A percentile compares a stretch with the other conserved stretches of the same genome.
Conservation (phyloP, 1,140 invertebrate genomes). For the Ceratitis capitata region DNA sequence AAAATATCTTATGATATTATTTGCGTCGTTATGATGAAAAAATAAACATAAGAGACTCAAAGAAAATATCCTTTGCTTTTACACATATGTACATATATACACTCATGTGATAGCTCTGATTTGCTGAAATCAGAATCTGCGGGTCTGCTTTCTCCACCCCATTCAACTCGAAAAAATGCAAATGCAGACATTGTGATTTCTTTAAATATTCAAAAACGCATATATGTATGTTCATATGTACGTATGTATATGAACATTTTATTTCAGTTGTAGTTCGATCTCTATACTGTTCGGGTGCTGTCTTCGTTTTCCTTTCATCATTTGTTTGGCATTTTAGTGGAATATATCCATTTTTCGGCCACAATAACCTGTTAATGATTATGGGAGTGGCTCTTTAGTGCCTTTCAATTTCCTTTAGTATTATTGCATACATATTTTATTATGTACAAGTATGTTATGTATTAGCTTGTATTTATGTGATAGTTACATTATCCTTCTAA, state of each 20-base stretch:
- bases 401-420: not conserved
- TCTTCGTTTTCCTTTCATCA: not conserved
- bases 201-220: not conserved
- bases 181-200: not conserved
- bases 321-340: not conserved
- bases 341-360: not conserved
- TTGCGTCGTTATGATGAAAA: not conserved
- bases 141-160: not conserved
- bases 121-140: not conserved
- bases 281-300: too few species aligned
- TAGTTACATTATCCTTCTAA: too few species aligned
- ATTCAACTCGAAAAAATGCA: not conserved
- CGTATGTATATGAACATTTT: not conserved
- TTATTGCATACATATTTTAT: not conserved
- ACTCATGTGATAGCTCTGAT: not conserved
- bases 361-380: not conserved
- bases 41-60: not conserved
- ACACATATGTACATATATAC: not conserved
- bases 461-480: too few species aligned
- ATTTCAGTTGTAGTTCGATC: not conserved
- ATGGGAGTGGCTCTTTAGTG: constrained; percentile 10
- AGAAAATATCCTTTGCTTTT: not conserved
- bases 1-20: not conserved
- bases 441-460: not conserved
- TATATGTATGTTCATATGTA: not conserved